phyloP scores from a whole-genome alignment of 1,140 invertebrate species.

The Aphaenogaster rudis region DNA sequence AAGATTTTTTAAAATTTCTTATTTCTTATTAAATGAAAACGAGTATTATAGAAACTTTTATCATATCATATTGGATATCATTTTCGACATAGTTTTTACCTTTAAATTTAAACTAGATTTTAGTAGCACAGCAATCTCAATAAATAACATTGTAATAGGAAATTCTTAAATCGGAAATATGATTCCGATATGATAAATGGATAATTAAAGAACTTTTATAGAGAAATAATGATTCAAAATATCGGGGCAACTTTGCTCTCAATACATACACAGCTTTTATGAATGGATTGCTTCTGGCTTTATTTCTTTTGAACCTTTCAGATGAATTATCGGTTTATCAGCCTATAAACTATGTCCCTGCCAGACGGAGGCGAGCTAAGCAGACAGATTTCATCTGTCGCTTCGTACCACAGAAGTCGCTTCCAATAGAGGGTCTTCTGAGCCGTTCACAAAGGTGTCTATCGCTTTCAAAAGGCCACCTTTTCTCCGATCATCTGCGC shows the following conservation, averaged over 20 bases:
- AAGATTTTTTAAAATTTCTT: not conserved
- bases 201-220: conserved; percentile 18
- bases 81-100: not conserved
- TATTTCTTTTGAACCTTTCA: conserved; percentile 38
- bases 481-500: conserved; percentile 56
- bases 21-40: not conserved
- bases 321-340: conserved; percentile 59
- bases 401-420: conserved; percentile 54
- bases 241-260: not conserved
- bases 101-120: not conserved
- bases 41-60: not conserved
- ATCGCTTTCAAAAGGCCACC: conserved; percentile 64
- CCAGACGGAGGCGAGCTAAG: conserved; percentile 42
- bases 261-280: conserved; percentile 33
- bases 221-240: conserved; percentile 18
- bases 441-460: conserved; percentile 66
- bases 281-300: conserved; percentile 50
- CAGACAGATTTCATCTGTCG: conserved; percentile 51
- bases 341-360: conserved; percentile 37
- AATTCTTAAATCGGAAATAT: not conserved
- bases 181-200: not conserved
- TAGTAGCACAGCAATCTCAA: not conserved
- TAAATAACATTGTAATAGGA: not conserved
- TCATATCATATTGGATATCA: not conserved
- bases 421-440: conserved; percentile 50